These are phyloP conservation scores for Cossypha caffra DNA, from an alignment of 2,797 vertebrate genomes.

Conservation along the genomic window DNA sequence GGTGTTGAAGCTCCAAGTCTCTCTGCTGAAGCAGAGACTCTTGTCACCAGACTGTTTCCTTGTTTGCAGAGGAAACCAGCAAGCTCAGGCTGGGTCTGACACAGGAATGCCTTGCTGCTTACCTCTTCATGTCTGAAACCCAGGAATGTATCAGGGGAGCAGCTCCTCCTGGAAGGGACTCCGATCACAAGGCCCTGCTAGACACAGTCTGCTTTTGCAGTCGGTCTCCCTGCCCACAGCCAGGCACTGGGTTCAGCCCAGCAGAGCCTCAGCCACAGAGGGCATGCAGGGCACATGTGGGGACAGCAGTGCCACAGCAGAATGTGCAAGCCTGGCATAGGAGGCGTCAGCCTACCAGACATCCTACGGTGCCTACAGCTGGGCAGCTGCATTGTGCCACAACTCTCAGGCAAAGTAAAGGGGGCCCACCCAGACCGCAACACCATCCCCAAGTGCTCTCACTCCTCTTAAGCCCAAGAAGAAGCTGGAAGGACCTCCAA, in stretches of 20 bases:
- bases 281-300: background rate
- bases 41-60: background rate
- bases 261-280: background rate
- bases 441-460: background rate
- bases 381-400: background rate
- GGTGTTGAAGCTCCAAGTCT: background rate
- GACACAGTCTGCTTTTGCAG: background rate
- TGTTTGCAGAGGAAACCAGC: slow-evolving; percentile 5
- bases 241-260: background rate
- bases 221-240: rapidly evolving
- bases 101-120: background rate
- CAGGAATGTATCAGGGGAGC: background rate
- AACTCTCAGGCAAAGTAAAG: background rate
- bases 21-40: background rate
- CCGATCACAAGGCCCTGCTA: background rate
- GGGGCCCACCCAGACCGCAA: background rate
- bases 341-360: background rate
- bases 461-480: background rate
- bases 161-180: background rate
- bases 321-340: rapidly evolving
- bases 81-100: background rate
- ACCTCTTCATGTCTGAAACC: background rate
- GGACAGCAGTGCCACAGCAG: background rate
- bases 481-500: background rate
- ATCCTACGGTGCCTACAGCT: background rate